phyloP scores from a whole-genome alignment of 2,797 vertebrate species.

The Enteromius paludinosus region DNA sequence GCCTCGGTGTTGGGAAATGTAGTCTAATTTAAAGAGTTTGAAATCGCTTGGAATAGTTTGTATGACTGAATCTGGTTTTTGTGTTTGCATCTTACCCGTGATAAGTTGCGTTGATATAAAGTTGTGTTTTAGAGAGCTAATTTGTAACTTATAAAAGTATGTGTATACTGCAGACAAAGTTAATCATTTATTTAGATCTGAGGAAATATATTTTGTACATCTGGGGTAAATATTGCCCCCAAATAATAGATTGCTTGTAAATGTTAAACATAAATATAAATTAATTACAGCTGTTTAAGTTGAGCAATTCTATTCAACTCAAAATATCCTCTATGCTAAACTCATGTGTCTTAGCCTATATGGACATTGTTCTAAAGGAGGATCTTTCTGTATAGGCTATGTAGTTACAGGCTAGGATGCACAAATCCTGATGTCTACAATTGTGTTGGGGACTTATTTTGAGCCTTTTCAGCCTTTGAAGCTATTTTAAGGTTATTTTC shows the following conservation, averaged over 20 bases:
- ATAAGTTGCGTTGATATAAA: neutral
- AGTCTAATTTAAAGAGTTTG: constrained; percentile 3
- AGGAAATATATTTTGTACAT: neutral
- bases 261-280: neutral
- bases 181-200: neutral
- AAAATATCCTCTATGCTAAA: neutral
- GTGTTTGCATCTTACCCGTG: no score
- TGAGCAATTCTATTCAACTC: neutral
- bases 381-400: neutral
- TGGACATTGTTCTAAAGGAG: neutral
- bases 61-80: neutral
- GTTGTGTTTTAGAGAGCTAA: neutral
- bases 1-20: constrained; percentile 24
- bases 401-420: neutral
- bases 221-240: neutral
- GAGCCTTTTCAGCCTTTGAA: neutral
- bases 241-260: neutral
- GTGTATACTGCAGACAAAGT: neutral
- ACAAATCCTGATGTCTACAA: neutral
- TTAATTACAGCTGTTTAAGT: neutral
- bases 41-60: neutral
- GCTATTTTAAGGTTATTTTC: neutral
- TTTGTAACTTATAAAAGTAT: neutral
- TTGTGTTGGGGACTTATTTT: neutral
- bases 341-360: neutral